A percentile compares a stretch with the other conserved stretches of the same genome.
Conservation (phyloP, 2,797 vertebrate species). For the Sparus aurata region DNA sequence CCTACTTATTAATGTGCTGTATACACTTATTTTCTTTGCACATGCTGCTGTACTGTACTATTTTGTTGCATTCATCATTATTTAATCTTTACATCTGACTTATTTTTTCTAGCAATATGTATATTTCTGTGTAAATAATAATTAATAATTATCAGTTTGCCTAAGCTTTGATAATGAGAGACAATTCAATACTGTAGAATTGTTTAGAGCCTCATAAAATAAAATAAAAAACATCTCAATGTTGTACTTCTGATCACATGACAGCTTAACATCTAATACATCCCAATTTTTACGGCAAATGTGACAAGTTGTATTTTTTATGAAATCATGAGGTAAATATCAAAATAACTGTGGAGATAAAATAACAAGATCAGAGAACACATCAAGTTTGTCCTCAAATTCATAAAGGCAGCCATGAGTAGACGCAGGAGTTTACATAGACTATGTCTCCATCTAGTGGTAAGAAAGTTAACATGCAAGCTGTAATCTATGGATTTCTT, state of each 20-base stretch:
- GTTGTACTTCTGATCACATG: background rate
- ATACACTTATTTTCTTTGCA: too few relatives aligned
- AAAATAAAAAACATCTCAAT: background rate
- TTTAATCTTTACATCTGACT: too few relatives aligned
- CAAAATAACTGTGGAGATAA: background rate
- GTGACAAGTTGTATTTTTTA: background rate
- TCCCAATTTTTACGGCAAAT: background rate
- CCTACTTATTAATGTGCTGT: too few relatives aligned
- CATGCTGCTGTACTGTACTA: too few relatives aligned
- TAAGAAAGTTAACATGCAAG: background rate
- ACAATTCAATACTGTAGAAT: background rate
- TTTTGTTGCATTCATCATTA: too few relatives aligned
- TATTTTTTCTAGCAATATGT: too few relatives aligned
- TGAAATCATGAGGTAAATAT: background rate
- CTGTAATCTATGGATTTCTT: too few relatives aligned
- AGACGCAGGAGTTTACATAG: background rate
- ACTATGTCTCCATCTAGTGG: conserved; percentile 59
- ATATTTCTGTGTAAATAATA: too few relatives aligned
- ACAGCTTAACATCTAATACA: background rate
- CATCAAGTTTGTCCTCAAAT: background rate
- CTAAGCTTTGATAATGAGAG: background rate
- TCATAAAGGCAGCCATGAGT: background rate
- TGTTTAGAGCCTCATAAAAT: background rate
- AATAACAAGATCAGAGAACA: background rate
- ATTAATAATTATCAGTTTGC: background rate